phyloP scores from a whole-genome alignment of 2,888 invertebrate species.

The Phania funesta region DNA sequence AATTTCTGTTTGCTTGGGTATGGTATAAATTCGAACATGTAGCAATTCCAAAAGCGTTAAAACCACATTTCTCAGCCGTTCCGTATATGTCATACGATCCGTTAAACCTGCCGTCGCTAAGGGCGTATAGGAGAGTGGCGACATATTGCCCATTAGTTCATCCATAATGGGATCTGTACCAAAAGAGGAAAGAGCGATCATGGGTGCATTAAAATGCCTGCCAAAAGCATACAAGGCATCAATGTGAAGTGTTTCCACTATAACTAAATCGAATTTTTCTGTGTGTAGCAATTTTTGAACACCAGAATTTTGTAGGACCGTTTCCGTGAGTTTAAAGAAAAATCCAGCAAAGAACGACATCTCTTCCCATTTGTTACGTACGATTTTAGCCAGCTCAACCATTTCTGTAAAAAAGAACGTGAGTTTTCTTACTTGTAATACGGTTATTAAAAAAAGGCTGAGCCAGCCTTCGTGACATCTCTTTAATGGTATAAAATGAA shows the following conservation, averaged over 20 bases:
- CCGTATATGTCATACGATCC: slow-evolving; percentile 76
- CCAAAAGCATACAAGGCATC: slow-evolving; percentile 76
- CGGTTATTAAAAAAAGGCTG: too few relatives aligned
- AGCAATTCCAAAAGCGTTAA: slow-evolving; percentile 29
- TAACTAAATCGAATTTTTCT: slow-evolving; percentile 75
- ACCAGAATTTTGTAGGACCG: slow-evolving; percentile 53
- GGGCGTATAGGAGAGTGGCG: slow-evolving; percentile 76
- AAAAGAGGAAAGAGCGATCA: slow-evolving; percentile 71
- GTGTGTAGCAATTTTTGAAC: slow-evolving; percentile 72
- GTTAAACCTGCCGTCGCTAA: slow-evolving; percentile 69
- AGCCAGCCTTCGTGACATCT: too few relatives aligned
- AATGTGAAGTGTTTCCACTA: slow-evolving; percentile 75
- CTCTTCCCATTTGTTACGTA: slow-evolving; percentile 63
- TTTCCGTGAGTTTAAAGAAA: background rate
- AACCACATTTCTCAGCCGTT: slow-evolving; percentile 76
- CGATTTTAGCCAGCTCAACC: background rate
- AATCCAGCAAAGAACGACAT: slow-evolving; percentile 9
- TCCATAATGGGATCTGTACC: slow-evolving; percentile 71
- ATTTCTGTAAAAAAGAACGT: background rate
- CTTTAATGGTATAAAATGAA: too few relatives aligned
- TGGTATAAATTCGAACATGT: slow-evolving; percentile 1
- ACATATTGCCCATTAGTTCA: slow-evolving; percentile 71
- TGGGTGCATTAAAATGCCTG: slow-evolving; percentile 74
- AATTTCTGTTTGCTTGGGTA: slow-evolving; percentile 36
- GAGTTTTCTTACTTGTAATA: too few relatives aligned